phyloP scores from a whole-genome alignment of 2,113 vertebrate genomes.

The Rhipidura dahli region DNA sequence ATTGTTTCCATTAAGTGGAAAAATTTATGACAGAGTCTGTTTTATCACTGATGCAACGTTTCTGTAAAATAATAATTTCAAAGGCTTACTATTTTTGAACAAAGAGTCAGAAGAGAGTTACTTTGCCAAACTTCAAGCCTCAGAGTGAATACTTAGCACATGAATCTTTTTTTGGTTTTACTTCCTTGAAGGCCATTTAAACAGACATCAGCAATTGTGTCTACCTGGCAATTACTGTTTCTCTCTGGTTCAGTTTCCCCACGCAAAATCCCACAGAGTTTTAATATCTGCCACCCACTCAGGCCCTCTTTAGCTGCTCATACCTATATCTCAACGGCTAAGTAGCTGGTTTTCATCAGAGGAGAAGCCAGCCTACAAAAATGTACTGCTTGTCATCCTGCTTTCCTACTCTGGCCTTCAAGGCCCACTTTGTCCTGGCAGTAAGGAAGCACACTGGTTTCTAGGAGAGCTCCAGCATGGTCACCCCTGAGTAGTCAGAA shows the following conservation, averaged over 20 bases:
- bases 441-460: background rate
- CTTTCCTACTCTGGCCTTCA: background rate
- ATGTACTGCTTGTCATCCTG: background rate
- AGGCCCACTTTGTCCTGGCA: background rate
- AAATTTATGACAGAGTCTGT: background rate
- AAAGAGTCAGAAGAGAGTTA: background rate
- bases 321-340: background rate
- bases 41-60: background rate
- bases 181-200: background rate
- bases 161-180: background rate
- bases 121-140: background rate
- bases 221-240: background rate
- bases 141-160: background rate
- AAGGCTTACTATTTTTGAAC: background rate
- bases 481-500: background rate
- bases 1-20: background rate
- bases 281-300: background rate
- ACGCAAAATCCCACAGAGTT: background rate
- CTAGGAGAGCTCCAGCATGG: background rate
- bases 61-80: background rate
- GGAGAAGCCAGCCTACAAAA: background rate
- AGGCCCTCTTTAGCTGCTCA: background rate
- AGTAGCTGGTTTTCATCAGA: background rate
- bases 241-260: background rate
- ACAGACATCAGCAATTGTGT: background rate